Base-by-base conservation (phyloP, 2,888 invertebrate species). In the Galeopsomyia nigrocyanea region DNA sequence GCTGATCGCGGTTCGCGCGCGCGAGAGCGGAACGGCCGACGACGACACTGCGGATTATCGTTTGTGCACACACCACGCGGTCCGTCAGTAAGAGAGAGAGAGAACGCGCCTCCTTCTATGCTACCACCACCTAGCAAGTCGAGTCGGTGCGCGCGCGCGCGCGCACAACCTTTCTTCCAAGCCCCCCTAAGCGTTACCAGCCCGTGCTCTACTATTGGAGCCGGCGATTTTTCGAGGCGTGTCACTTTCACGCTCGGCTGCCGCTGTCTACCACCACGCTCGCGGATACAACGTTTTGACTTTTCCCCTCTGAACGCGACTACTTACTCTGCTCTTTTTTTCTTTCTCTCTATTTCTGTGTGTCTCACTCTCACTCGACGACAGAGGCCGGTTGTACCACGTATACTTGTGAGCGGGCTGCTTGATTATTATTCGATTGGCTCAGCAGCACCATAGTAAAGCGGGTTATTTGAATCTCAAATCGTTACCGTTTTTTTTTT, bases 191-290 rank as follows among this genome's bases (percentile, higher is more conserved):
- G 46, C 26, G 39, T 39, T 19, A 49, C 19, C 31, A n/a, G 22
- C 21, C 21, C 21, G 21, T 21, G 56, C 56, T 68, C 71, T 62
- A 74, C 75, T 72, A 75, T 75, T 75, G 75, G 75, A 75, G 50
- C 56, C 51, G 49, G 21, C 46, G 47, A 53, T 71, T 72, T 70
- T 67, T 73, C 70, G 64, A 75, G 75, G 75, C 75, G 75, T 75
- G 75, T 75, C 75, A 64, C 68, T 75, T 73, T 75, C 75, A 67
- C 67, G 62, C 68, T 71, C 16, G 13, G 26, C 51, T 51, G 51
- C 22, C 21, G 5, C 19, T 9, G 49, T 53, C 17, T 17, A n/a
- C 53, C 13, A 9, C 53, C 19, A 10, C 13, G 53, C 13, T 7
- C 19, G 10, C n/a, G 6, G 26, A 26, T 5, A 5, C 26, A 5